phyloP scores from a whole-genome alignment of 2,113 vertebrate genomes.

The Neogale vison region DNA sequence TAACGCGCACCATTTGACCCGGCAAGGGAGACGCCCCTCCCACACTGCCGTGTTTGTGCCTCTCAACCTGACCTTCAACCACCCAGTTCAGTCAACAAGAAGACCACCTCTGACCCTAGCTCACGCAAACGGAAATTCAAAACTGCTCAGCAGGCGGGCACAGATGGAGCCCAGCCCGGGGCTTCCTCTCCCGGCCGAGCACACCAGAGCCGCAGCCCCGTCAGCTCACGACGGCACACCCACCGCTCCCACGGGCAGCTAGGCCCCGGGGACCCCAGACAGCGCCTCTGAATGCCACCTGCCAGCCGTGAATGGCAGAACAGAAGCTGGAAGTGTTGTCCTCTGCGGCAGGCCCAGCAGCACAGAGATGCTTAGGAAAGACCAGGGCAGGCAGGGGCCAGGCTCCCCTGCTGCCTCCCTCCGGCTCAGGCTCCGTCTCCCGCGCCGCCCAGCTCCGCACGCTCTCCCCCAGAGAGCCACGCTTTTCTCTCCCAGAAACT shows the following conservation, averaged over 20 bases:
- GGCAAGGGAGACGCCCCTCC: background rate
- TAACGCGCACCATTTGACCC: background rate
- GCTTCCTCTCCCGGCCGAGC: background rate
- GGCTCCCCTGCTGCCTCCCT: background rate
- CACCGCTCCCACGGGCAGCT: background rate
- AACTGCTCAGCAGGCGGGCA: background rate
- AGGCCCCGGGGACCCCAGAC: background rate
- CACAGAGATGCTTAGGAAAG: background rate
- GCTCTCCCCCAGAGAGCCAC: background rate
- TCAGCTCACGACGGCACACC: background rate
- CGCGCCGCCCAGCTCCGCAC: background rate
- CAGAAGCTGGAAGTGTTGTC: background rate
- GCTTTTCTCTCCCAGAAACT: background rate
- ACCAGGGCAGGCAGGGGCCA: background rate
- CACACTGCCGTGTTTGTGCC: background rate
- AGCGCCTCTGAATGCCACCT: background rate
- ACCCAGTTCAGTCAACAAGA: background rate
- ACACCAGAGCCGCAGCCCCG: background rate
- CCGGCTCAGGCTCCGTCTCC: fast-evolving
- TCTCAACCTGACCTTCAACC: background rate
- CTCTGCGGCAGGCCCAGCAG: no score
- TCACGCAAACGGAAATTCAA: background rate
- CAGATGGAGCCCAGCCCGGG: background rate
- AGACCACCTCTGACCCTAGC: background rate
- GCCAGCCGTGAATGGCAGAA: background rate